These are phyloP conservation scores for Geococcyx californianus DNA, from an alignment of 2,113 vertebrate species.

Conservation along the genomic window DNA sequence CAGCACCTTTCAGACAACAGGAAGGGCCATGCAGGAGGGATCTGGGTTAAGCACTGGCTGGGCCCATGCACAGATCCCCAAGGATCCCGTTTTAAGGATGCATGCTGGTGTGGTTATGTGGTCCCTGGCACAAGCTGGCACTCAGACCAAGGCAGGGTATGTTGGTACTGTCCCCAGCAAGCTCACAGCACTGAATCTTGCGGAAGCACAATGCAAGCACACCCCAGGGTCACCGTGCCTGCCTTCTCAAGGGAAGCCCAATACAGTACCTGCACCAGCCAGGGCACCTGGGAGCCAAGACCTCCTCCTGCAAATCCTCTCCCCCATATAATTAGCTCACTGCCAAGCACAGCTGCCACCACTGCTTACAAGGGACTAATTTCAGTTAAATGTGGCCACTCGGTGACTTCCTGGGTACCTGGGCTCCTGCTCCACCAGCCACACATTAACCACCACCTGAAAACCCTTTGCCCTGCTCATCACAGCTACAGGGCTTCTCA, in stretches of 20 bases:
- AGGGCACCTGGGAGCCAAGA: background rate
- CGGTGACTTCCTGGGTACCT: background rate
- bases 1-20: background rate
- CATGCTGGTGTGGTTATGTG: accelerated
- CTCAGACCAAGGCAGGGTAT: accelerated
- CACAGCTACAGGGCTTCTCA: background rate
- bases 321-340: accelerated
- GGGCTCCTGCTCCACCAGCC: background rate
- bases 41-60: background rate
- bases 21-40: background rate
- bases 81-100: background rate
- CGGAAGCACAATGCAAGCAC: accelerated
- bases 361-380: background rate
- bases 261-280: accelerated
- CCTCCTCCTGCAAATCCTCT: background rate
- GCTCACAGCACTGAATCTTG: accelerated
- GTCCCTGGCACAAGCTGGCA: accelerated
- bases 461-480: background rate
- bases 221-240: accelerated
- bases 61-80: accelerated
- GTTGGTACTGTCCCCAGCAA: accelerated
- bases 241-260: background rate
- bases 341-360: background rate
- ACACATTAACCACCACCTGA: background rate
- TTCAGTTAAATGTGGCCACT: background rate